Conservation (phyloP, 37 sponge, comb jelly and placozoan genomes). For the Amphimedon queenslandica region DNA sequence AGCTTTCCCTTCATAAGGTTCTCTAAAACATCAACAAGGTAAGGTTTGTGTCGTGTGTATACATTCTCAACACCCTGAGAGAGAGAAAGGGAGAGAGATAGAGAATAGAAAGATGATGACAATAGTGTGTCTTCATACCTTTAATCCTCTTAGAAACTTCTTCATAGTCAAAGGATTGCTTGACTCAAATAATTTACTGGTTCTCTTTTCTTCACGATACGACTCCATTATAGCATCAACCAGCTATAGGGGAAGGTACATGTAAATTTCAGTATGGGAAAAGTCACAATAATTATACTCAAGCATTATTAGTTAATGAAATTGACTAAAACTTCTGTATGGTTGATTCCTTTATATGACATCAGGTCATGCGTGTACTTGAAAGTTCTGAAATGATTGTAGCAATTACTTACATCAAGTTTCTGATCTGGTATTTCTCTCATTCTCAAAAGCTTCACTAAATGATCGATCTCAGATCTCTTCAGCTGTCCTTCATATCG, state of each 20-base stretch:
- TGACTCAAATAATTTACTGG: slow-evolving; percentile 71
- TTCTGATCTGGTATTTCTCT: slow-evolving; percentile 54
- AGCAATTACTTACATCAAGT: slow-evolving; percentile 24
- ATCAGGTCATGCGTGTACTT: no score
- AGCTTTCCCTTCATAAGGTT: slow-evolving; percentile 62
- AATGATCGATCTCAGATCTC: slow-evolving; percentile 15
- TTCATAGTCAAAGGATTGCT: slow-evolving; percentile 59
- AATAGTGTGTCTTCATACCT: slow-evolving; percentile 45
- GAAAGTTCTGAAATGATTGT: no score
- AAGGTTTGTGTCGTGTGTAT: slow-evolving; percentile 93
- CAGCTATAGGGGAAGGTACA: slow-evolving; percentile 30
- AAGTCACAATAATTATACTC: no score
- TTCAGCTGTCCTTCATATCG: slow-evolving; percentile 64
- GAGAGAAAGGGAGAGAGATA: neutral
- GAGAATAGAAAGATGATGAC: neutral
- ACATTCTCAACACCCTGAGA: slow-evolving; percentile 90
- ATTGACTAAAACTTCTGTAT: no score
- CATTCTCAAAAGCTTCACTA: slow-evolving; percentile 20
- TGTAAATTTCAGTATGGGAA: neutral
- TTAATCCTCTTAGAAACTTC: slow-evolving; percentile 78
- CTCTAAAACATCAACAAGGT: slow-evolving; percentile 50
- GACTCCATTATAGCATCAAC: slow-evolving; percentile 65
- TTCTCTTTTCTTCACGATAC: slow-evolving; percentile 55
- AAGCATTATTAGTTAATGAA: no score
- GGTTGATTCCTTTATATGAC: no score